Evolutionary conservation across 2,113 vertebrate species (phyloP).

Genomic region (Tragelaphus buxtoni): DNA sequence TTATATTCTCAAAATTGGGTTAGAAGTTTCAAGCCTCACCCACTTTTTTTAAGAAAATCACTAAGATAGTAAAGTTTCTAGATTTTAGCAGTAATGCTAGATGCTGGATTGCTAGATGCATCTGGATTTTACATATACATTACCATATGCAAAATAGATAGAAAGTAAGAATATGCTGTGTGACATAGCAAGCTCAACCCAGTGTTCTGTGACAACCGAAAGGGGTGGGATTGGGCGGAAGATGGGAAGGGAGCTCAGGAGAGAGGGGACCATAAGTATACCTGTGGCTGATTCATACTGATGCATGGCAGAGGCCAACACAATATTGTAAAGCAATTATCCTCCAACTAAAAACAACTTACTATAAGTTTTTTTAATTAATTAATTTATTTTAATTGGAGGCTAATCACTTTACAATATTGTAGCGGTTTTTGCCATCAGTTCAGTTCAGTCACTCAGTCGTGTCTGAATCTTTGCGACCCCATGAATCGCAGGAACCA

Average conservation of each 20-base stretch:
- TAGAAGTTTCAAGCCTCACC: not conserved
- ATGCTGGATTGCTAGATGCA: not conserved
- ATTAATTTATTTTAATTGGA: not conserved
- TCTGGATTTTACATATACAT: not conserved
- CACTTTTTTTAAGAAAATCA: not conserved
- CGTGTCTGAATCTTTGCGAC: fast-evolving
- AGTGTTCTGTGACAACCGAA: not conserved
- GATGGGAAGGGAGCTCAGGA: not conserved
- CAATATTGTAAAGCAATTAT: too few species aligned
- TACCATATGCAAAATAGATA: not conserved
- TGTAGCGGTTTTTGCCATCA: not conserved
- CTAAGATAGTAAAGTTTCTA: not conserved
- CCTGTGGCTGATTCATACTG: not conserved
- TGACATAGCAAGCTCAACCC: not conserved
- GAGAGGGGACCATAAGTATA: not conserved
- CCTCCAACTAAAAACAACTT: too few species aligned
- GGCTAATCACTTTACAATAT: not conserved
- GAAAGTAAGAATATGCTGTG: not conserved
- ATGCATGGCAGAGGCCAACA: not conserved
- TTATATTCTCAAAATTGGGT: not conserved
- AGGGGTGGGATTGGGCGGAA: not conserved
- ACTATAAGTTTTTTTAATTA: not conserved
- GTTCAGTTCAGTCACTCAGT: too few species aligned
- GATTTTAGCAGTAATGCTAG: not conserved
- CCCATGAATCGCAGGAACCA: too few species aligned